phyloP scores from a whole-genome alignment of 1,140 invertebrate genomes.

The Trichonephila clavata region DNA sequence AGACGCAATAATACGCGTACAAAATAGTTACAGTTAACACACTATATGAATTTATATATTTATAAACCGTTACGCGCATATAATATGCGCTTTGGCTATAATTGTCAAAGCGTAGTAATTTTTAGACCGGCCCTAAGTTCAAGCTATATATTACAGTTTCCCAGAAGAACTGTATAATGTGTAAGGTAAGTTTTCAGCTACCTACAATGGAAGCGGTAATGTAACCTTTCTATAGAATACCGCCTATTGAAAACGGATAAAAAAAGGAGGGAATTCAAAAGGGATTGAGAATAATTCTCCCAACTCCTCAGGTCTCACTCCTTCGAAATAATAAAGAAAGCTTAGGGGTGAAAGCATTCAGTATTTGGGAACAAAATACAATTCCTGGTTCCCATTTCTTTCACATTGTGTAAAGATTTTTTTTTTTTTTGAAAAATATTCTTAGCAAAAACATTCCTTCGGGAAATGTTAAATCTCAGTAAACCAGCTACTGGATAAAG shows the following conservation, averaged over 20 bases:
- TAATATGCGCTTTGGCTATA: not conserved
- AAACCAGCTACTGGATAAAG: conserved; percentile 19
- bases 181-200: not conserved
- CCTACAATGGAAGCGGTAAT: not conserved
- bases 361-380: not conserved
- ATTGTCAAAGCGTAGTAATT: not conserved
- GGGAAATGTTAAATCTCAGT: not conserved
- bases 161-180: not conserved
- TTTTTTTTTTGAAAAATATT: not conserved
- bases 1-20: no score
- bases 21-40: no score
- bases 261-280: not conserved
- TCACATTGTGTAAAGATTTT: no score
- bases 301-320: not conserved
- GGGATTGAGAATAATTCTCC: not conserved
- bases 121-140: not conserved
- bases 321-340: not conserved
- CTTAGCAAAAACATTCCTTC: not conserved
- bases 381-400: not conserved
- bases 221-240: not conserved
- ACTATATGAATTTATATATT: not conserved
- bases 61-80: not conserved
- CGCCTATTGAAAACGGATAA: not conserved
- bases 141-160: not conserved
- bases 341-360: not conserved